These are phyloP conservation scores for Epinephelus coioides DNA, from an alignment of 2,797 vertebrate genomes.

Conservation along the genomic window DNA sequence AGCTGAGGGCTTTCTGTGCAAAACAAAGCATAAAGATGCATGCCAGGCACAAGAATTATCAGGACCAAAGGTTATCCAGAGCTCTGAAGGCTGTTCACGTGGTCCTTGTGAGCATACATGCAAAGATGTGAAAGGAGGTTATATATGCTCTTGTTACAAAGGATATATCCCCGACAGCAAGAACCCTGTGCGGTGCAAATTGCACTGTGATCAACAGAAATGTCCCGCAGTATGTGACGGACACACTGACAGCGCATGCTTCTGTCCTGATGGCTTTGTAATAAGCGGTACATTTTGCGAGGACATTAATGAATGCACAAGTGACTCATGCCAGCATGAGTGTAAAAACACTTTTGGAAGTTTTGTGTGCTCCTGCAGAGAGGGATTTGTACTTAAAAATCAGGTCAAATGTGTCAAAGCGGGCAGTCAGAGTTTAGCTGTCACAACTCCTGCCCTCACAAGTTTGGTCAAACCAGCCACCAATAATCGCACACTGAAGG, in stretches of 20 bases:
- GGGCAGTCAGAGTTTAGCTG: not conserved
- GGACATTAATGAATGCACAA: conserved; percentile 76
- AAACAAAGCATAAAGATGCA: conserved; percentile 44
- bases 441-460: not conserved
- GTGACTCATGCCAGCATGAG: conserved; percentile 20
- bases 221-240: conserved; percentile 48
- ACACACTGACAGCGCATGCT: rapidly evolving
- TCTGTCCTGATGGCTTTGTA: conserved; percentile 76
- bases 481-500: conserved; percentile 35
- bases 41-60: conserved; percentile 37
- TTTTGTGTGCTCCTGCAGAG: conserved; percentile 71
- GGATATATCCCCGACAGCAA: conserved; percentile 63
- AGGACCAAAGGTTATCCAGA: conserved; percentile 15
- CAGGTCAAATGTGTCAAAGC: conserved; percentile 47
- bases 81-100: conserved; percentile 24
- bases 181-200: conserved; percentile 50
- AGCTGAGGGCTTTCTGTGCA: conserved; percentile 75
- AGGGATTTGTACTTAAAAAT: conserved; percentile 59
- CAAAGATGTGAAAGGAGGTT: conserved; percentile 75
- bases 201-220: conserved; percentile 54
- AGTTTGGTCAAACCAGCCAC: not conserved
- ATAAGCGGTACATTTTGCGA: not conserved
- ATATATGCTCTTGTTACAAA: conserved; percentile 81
- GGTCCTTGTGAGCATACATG: conserved; percentile 85
- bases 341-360: conserved; percentile 79